A percentile compares a stretch with the other conserved stretches of the same genome.
Conservation (phyloP, 2,888 invertebrate genomes). For the Eutolmus rufibarbis region DNA sequence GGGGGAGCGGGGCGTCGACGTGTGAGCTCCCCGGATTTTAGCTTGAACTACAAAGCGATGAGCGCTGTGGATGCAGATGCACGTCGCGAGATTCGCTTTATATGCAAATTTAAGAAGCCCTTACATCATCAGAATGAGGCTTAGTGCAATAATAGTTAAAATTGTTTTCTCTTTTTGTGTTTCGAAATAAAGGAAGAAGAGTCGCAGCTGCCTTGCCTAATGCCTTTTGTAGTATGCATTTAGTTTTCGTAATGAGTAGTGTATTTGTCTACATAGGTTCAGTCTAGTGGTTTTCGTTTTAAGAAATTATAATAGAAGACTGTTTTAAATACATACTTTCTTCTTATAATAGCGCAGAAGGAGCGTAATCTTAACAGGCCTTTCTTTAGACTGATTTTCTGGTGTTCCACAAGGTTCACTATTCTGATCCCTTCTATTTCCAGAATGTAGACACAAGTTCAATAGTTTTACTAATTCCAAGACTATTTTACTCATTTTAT, state of each 20-base stretch:
- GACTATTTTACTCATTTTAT: too few relatives aligned
- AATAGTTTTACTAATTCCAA: too few relatives aligned
- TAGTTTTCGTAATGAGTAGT: not conserved
- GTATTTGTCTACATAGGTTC: not conserved
- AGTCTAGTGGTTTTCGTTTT: not conserved
- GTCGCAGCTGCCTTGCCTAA: not conserved
- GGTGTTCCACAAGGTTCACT: too few relatives aligned
- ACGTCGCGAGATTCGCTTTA: not conserved
- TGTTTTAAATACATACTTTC: too few relatives aligned
- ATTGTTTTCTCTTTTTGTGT: not conserved
- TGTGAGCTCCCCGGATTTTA: not conserved
- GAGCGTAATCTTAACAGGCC: too few relatives aligned
- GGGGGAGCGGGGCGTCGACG: not conserved
- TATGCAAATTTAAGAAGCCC: not conserved
- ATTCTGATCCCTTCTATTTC: too few relatives aligned
- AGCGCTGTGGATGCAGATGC: not conserved
- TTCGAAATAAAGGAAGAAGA: not conserved
- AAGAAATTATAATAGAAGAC: too few relatives aligned
- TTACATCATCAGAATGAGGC: not conserved
- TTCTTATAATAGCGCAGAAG: too few relatives aligned
- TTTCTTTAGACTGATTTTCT: too few relatives aligned
- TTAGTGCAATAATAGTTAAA: not conserved
- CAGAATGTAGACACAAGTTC: too few relatives aligned
- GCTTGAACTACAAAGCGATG: not conserved
- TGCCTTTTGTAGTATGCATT: not conserved